Evolutionary conservation across 2,888 invertebrate species (phyloP), one percentile per base, ranked within the genome.

Genomic region (Chirona hameri): DNA sequence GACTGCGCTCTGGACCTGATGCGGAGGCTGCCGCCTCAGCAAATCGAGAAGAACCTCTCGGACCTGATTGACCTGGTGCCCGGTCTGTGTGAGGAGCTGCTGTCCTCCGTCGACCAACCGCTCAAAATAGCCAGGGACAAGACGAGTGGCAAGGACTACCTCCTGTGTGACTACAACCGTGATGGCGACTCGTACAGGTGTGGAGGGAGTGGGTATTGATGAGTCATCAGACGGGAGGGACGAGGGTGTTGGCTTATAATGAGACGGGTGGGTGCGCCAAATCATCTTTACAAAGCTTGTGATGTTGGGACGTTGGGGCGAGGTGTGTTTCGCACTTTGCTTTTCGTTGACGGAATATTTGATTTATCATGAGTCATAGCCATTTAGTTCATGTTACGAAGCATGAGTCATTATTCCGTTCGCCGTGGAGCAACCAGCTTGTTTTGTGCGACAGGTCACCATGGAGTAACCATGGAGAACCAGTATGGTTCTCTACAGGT

Each of bases 1-100:
- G 99, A 99, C 90, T 98, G 98, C 90, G 99, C 99, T 82, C 90
- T 99, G 86, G 99, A 99, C 91, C 91, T 99, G 88, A 99, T 99
- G 99, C 91, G 99, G 88, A 93, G 99, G 87, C 90, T 99, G 88
- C 99, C 99, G 86, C 99, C 99, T 86, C 99, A 99, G 90, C 97
- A 99, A 90, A 98, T 99, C 86, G 99, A 99, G 89, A 98, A 98
- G 89, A 99, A 99, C 90, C 91, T 99, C 85, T 95, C 95, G 88
- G 98, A 99, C 91, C 91, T 99, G 87, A 98, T 99, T 87, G 98
- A 98, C 89, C 90, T 99, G 88, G 97, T 97, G 86, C 99, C 98
- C 83, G 93, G 93, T 89, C 91, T 99, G 85, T 98, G 98, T 89
- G 99, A 99, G 89, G 98, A 99, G 89, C 91, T 99, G 84, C 90